Conservation (phyloP, 2,113 vertebrate species). For the Tachuris rubrigastra region DNA sequence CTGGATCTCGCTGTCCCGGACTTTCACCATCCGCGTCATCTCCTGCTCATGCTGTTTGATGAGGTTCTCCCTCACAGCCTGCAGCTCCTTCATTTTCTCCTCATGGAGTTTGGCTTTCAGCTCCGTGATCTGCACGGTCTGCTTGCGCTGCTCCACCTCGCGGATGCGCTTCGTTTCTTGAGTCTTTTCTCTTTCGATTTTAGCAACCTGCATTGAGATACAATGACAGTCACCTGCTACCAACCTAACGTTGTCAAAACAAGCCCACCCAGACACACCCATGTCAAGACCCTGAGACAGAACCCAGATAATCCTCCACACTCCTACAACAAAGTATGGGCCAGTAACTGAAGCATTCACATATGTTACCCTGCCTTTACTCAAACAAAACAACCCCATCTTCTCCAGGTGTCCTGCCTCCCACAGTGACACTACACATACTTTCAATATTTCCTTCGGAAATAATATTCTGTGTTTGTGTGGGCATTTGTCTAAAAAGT, state of each 20-base stretch:
- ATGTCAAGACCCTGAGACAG: background rate
- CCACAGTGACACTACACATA: background rate
- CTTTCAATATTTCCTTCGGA: background rate
- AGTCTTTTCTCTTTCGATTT: conserved; percentile 95
- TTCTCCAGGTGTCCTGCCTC: background rate
- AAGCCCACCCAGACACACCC: background rate
- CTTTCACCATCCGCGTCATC: conserved; percentile 88
- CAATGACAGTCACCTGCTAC: background rate
- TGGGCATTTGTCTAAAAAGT: background rate
- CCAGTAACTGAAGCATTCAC: background rate
- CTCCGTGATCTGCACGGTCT: conserved; percentile 92
- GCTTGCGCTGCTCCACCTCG: conserved; percentile 95
- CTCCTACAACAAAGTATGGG: background rate
- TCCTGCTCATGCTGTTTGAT: conserved; percentile 96
- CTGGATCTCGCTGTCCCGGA: conserved; percentile 94
- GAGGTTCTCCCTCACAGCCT: conserved; percentile 91
- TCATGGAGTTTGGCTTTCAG: conserved; percentile 96
- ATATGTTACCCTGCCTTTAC: background rate
- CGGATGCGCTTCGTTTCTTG: conserved; percentile 94
- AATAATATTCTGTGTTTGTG: fast-evolving
- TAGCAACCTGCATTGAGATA: conserved; percentile 81
- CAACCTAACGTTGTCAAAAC: background rate
- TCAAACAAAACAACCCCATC: background rate
- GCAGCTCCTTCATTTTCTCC: conserved; percentile 96
- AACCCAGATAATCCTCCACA: background rate